Conservation (phyloP, 1,140 invertebrate genomes). For the Polyergus mexicanus region DNA sequence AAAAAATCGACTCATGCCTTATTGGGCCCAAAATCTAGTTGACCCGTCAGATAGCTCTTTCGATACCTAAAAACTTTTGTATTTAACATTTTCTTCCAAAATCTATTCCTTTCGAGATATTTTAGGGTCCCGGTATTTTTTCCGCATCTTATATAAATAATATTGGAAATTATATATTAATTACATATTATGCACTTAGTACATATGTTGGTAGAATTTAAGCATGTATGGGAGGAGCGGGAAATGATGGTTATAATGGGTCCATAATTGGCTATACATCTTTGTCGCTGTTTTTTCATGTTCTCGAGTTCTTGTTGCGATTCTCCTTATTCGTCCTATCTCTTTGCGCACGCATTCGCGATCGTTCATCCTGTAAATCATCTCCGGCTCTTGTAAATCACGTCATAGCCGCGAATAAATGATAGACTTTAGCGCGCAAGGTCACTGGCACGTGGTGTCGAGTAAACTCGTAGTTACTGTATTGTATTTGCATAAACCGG, state of each 20-base stretch:
- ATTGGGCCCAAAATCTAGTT: too few relatives aligned
- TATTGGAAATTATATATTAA: neutral
- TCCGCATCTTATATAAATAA: neutral
- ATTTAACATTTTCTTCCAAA: too few relatives aligned
- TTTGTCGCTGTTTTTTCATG: constrained; percentile 15
- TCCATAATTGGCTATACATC: constrained; percentile 12
- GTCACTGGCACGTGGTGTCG: constrained; percentile 36
- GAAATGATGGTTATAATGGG: neutral
- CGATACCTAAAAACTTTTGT: too few relatives aligned
- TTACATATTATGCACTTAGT: neutral
- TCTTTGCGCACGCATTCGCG: neutral
- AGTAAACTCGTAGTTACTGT: constrained; percentile 47
- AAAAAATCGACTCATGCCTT: too few relatives aligned
- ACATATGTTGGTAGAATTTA: constrained; percentile 1
- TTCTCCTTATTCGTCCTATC: neutral
- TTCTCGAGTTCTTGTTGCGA: neutral
- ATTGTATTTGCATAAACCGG: constrained; percentile 75
- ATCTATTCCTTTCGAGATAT: too few relatives aligned
- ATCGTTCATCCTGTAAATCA: constrained; percentile 76
- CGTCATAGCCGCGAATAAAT: constrained; percentile 74
- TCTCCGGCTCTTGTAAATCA: constrained; percentile 69
- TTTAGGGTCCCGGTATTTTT: too few relatives aligned
- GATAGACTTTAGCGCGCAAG: constrained; percentile 74
- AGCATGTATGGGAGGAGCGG: neutral
- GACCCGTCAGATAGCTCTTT: too few relatives aligned